Conservation (phyloP, 2,113 vertebrate genomes). For the Phylloscopus trochiloides region DNA sequence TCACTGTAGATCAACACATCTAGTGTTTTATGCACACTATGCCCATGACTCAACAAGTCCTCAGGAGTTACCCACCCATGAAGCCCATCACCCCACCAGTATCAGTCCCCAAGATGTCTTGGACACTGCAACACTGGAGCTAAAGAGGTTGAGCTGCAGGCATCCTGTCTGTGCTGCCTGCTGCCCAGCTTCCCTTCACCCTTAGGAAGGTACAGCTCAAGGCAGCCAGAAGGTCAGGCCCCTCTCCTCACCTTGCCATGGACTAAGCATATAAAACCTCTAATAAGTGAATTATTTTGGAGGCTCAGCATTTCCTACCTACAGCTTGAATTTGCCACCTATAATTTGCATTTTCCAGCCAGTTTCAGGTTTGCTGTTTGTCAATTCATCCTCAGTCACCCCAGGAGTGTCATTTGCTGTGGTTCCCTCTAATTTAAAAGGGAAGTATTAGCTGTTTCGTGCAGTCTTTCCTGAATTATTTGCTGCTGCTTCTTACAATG, state of each 20-base stretch:
- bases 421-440: background rate
- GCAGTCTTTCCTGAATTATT: background rate
- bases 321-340: background rate
- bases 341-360: background rate
- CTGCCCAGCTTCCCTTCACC: background rate
- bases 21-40: background rate
- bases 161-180: background rate
- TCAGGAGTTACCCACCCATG: constrained; percentile 1
- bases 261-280: background rate
- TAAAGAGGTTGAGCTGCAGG: background rate
- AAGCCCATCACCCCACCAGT: background rate
- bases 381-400: background rate
- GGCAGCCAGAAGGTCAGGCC: background rate
- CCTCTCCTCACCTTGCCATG: background rate
- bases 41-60: constrained; percentile 29
- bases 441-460: background rate
- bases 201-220: background rate
- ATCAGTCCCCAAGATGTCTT: background rate
- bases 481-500: background rate
- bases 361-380: background rate
- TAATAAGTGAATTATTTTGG: background rate
- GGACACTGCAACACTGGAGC: background rate
- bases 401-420: background rate
- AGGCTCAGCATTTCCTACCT: background rate
- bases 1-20: constrained; percentile 18